These are phyloP conservation scores for Peromyscus eremicus DNA, from an alignment of 2,797 vertebrate genomes.

Conservation along the genomic window DNA sequence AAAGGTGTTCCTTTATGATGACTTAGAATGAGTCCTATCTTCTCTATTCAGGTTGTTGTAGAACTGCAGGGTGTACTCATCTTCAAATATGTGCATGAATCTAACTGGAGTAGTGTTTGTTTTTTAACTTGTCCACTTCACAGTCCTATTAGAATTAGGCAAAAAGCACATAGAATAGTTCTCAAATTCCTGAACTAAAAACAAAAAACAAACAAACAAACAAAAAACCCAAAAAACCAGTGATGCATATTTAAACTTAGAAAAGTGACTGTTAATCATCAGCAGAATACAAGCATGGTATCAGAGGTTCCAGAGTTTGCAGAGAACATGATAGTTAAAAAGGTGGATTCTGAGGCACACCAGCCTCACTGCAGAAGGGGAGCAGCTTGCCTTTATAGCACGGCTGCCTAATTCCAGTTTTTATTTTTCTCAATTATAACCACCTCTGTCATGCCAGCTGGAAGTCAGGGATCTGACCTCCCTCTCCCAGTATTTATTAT, in stretches of 20 bases:
- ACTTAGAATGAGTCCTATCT: conserved; percentile 6
- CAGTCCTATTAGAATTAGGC: not conserved
- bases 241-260: not conserved
- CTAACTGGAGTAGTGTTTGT: rapidly evolving
- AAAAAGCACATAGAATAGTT: not conserved
- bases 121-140: not conserved
- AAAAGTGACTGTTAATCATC: not conserved
- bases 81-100: not conserved
- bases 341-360: not conserved
- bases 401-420: conserved; percentile 63
- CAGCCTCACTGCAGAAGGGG: not conserved
- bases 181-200: not conserved
- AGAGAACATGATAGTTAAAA: not conserved
- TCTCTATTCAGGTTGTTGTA: not conserved
- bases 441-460: conserved; percentile 83
- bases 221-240: too few relatives aligned
- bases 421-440: conserved; percentile 81
- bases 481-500: conserved; percentile 78
- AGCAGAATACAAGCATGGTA: not conserved
- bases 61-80: not conserved
- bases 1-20: not conserved
- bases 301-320: rapidly evolving
- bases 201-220: too few relatives aligned
- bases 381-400: conserved; percentile 22
- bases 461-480: conserved; percentile 81